Evolutionary conservation across 37 sponge, comb jelly and placozoan genomes (phyloP).

Genomic region (Hormiphora californensis): DNA sequence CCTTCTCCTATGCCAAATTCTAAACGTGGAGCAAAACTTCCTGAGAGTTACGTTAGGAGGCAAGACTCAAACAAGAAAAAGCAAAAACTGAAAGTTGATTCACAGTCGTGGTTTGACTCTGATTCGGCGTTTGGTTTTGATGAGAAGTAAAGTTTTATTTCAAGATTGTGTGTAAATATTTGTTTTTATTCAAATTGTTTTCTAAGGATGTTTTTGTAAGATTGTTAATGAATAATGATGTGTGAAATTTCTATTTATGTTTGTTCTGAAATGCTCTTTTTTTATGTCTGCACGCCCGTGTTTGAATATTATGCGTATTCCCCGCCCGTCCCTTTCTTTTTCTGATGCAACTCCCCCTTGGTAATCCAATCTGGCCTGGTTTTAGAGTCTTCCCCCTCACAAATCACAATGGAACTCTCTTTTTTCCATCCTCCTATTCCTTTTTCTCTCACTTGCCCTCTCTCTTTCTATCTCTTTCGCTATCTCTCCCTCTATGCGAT

Average conservation of each 20-base stretch:
- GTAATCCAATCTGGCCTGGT: no score
- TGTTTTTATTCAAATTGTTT: not conserved
- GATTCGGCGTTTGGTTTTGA: slow-evolving; percentile 50
- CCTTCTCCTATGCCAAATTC: not conserved
- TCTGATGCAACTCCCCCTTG: no score
- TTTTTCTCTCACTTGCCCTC: not conserved
- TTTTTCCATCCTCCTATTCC: not conserved
- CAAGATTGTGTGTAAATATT: not conserved
- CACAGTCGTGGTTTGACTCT: slow-evolving; percentile 38
- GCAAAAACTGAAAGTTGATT: slow-evolving; percentile 27
- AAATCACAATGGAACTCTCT: not conserved
- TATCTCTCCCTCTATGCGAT: not conserved
- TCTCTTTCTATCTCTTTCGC: not conserved
- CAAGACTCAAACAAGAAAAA: slow-evolving; percentile 18
- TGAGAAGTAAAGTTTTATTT: not conserved
- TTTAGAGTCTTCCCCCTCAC: no score
- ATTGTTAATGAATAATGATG: not conserved
- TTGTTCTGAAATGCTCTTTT: no score
- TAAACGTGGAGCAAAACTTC: slow-evolving; percentile 31
- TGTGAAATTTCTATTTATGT: not conserved
- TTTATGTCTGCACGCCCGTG: no score
- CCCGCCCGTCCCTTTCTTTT: no score
- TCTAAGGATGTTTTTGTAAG: not conserved
- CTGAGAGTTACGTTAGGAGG: slow-evolving; percentile 11
- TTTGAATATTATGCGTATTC: no score